Evolutionary conservation across 92 coral and sea anemone species (phyloP).

Genomic region (Parazoanthus atlanticus): DNA sequence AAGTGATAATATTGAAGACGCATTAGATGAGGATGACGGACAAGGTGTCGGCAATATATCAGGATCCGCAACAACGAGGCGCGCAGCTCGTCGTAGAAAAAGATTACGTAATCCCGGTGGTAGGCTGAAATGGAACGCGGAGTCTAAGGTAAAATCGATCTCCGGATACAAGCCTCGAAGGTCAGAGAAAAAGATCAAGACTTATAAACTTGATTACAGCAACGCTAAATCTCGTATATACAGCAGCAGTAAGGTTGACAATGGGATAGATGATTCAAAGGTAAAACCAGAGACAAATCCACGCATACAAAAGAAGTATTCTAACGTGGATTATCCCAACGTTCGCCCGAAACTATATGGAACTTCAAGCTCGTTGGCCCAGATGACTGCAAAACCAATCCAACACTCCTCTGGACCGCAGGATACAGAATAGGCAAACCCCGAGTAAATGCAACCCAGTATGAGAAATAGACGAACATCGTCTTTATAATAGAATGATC

Average conservation of each 20-base stretch:
- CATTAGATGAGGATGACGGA: neutral
- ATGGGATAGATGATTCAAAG: conserved; percentile 5
- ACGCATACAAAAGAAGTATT: neutral
- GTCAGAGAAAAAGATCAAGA: conserved; percentile 61
- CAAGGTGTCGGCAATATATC: neutral
- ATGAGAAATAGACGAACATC: neutral
- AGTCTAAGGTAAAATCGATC: conserved; percentile 70
- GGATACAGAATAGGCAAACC: neutral
- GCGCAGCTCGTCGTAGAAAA: neutral
- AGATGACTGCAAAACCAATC: neutral
- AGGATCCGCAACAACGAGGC: neutral
- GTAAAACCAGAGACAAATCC: conserved; percentile 24
- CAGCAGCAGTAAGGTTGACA: conserved; percentile 37
- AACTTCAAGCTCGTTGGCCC: neutral
- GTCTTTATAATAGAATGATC: too few relatives aligned
- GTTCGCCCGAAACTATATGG: conserved; percentile 19
- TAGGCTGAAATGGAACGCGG: conserved; percentile 84
- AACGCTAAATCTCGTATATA: conserved; percentile 76
- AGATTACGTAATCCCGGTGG: conserved; percentile 43
- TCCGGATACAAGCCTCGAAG: conserved; percentile 46
- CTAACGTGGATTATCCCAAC: neutral
- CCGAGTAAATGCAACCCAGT: neutral
- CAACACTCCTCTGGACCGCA: neutral
- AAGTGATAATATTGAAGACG: neutral
- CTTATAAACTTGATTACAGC: conserved; percentile 73